Evolutionary conservation across 2,113 vertebrate species (phyloP).

Genomic region (Eclectus roratus): DNA sequence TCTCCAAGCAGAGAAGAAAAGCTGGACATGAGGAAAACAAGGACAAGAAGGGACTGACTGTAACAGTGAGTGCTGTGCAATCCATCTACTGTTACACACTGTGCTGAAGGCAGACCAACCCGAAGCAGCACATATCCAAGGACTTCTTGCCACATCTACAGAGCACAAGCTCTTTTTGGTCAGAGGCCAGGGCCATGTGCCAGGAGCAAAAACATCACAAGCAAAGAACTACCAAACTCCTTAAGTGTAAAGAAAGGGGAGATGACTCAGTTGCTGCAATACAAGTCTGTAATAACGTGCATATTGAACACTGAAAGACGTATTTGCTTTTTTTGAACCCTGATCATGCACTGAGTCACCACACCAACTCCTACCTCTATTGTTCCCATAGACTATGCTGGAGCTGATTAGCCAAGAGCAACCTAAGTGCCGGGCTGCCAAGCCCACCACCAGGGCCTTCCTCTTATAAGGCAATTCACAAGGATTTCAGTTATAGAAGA

Average conservation of each 20-base stretch:
- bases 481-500: neutral
- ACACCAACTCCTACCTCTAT: slow-evolving; percentile 32
- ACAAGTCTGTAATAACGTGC: neutral
- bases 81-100: neutral
- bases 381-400: neutral
- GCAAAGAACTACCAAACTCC: neutral
- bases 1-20: neutral
- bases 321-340: slow-evolving; percentile 27
- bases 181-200: slow-evolving; percentile 30
- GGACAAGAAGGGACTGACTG: neutral
- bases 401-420: neutral
- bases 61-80: neutral
- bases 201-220: slow-evolving; percentile 55
- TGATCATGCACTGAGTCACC: slow-evolving; percentile 40
- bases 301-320: neutral
- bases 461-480: neutral
- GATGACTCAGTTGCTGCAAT: slow-evolving; percentile 13
- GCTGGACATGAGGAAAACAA: neutral
- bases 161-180: slow-evolving; percentile 18
- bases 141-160: slow-evolving; percentile 53
- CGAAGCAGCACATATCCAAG: neutral
- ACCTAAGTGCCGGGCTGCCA: neutral
- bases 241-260: neutral
- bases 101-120: neutral
- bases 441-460: neutral